These are phyloP conservation scores for Tachypleus tridentatus DNA, from an alignment of 1,140 invertebrate species.

Conservation along the genomic window DNA sequence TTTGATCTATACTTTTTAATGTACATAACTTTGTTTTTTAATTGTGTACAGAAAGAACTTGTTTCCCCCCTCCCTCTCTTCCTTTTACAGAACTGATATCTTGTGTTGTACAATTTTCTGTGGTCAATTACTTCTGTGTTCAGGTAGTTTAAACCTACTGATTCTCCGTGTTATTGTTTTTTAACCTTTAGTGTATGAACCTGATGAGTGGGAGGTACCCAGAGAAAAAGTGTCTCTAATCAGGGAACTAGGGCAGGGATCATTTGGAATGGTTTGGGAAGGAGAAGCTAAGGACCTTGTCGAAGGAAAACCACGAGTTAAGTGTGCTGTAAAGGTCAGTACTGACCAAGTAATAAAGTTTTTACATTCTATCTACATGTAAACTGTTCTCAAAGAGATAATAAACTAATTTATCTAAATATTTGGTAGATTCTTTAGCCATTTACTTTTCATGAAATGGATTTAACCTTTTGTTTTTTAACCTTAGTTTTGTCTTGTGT, in stretches of 20 bases:
- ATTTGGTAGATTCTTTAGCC: neutral
- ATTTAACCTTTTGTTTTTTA: too few relatives aligned
- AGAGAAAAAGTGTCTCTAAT: slow-evolving; percentile 66
- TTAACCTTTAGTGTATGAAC: slow-evolving; percentile 48
- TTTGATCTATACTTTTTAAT: too few relatives aligned
- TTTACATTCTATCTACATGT: neutral
- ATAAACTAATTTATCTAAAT: neutral
- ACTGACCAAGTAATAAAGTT: slow-evolving; percentile 4
- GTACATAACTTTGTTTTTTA: too few relatives aligned
- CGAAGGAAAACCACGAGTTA: slow-evolving; percentile 39
- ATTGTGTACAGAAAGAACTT: too few relatives aligned
- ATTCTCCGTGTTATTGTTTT: neutral
- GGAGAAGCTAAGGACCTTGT: slow-evolving; percentile 45
- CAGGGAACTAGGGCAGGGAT: slow-evolving; percentile 78
- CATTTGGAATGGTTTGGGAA: slow-evolving; percentile 88
- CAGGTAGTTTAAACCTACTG: too few relatives aligned
- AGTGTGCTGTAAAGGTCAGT: slow-evolving; percentile 71
- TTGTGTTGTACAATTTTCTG: too few relatives aligned
- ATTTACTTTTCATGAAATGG: too few relatives aligned
- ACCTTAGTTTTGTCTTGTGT: neutral
- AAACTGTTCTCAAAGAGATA: neutral
- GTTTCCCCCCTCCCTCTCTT: too few relatives aligned
- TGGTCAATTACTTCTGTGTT: too few relatives aligned
- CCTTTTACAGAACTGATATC: too few relatives aligned
- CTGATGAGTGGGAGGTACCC: slow-evolving; percentile 92